Evolutionary conservation across 92 coral and sea anemone species (phyloP).

Genomic region (Epizoanthus fatuus): DNA sequence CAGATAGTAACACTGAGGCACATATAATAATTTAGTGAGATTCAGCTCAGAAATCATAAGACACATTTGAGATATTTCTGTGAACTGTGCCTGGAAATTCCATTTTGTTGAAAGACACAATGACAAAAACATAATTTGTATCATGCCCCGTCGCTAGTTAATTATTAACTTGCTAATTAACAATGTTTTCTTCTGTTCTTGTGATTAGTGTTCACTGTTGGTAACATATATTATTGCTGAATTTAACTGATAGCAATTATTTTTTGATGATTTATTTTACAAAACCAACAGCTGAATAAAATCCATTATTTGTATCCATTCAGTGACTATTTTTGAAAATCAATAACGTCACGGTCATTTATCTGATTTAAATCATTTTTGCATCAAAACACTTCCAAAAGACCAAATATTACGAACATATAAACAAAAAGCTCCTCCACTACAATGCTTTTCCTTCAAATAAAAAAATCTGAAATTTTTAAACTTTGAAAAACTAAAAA

Average conservation of each 20-base stretch:
- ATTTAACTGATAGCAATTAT: not conserved
- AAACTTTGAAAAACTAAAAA: not conserved
- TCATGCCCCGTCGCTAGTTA: not conserved
- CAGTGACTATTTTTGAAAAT: conserved; percentile 22
- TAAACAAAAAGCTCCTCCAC: conserved; percentile 3
- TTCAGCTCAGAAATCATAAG: not conserved
- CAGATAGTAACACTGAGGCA: not conserved
- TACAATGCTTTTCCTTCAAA: not conserved
- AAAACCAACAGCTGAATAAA: conserved; percentile 8
- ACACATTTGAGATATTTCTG: not conserved
- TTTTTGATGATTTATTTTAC: not conserved
- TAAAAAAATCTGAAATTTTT: not conserved
- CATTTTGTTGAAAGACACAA: no score
- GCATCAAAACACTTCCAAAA: conserved; percentile 13
- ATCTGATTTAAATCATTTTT: conserved; percentile 10
- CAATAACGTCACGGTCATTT: not conserved
- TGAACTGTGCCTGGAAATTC: no score
- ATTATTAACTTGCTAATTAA: conserved; percentile 13
- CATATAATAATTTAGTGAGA: no score
- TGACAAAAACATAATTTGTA: not conserved
- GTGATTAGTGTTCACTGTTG: conserved; percentile 3
- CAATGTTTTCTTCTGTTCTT: not conserved
- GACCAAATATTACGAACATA: not conserved
- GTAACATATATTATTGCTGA: not conserved
- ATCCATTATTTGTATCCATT: conserved; percentile 14